Evolutionary conservation across 2,888 invertebrate genomes (phyloP).

Genomic region (Sycophila texana): DNA sequence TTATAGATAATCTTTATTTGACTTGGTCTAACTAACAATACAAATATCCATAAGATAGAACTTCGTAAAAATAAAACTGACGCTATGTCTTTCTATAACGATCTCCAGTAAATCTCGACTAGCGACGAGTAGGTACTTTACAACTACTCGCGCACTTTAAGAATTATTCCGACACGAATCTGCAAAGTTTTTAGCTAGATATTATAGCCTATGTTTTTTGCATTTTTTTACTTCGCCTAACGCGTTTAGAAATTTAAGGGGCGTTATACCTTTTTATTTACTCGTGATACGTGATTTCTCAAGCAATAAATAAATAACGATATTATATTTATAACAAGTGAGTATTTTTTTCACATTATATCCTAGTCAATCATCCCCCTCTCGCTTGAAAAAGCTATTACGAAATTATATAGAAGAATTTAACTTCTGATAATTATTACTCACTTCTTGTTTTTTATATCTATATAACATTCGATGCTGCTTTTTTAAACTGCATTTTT

Average conservation of each 20-base stretch:
- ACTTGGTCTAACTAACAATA: too few relatives aligned
- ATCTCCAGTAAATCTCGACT: conserved; percentile 3
- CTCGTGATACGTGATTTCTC: conserved; percentile 49
- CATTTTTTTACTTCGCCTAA: conserved; percentile 38
- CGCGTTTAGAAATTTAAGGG: conserved; percentile 38
- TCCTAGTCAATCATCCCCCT: not conserved
- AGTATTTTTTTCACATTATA: not conserved
- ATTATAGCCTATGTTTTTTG: conserved; percentile 38
- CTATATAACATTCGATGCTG: too few relatives aligned
- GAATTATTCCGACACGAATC: conserved; percentile 28
- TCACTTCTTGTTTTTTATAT: too few relatives aligned
- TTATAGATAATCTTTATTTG: too few relatives aligned
- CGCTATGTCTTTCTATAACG: not conserved
- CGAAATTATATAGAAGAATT: too few relatives aligned
- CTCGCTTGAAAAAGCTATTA: too few relatives aligned
- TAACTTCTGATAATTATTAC: too few relatives aligned
- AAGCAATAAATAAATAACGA: conserved; percentile 49
- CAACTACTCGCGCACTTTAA: conserved; percentile 35
- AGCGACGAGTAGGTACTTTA: conserved; percentile 21
- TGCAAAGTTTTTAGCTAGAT: conserved; percentile 23
- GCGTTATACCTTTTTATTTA: conserved; percentile 27
- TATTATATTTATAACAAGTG: conserved; percentile 44
- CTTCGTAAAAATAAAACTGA: not conserved
- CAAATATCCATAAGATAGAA: not conserved
- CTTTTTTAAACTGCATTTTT: not conserved